These are phyloP conservation scores for Struthio camelus DNA, from an alignment of 2,113 vertebrate species.

Conservation along the genomic window DNA sequence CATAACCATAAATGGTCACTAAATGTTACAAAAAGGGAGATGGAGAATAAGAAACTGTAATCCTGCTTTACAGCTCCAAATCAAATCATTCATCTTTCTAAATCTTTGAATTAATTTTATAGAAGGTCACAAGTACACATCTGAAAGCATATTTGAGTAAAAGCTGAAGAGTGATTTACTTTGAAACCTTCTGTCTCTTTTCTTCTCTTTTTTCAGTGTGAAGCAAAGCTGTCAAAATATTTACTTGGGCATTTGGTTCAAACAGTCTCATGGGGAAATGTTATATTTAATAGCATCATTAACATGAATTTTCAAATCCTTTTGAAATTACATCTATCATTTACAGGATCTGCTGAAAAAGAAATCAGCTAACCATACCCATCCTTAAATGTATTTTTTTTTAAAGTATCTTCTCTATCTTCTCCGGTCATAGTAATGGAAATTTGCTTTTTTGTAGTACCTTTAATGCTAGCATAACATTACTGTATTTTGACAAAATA, in stretches of 20 bases:
- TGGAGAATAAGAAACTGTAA: background rate
- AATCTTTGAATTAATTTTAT: slow-evolving; percentile 29
- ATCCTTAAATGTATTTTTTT: background rate
- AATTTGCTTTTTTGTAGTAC: background rate
- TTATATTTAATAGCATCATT: slow-evolving; percentile 15
- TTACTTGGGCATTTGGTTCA: slow-evolving; percentile 43
- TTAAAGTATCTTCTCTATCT: background rate
- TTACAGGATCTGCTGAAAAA: slow-evolving; percentile 21
- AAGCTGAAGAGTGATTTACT: slow-evolving; percentile 29
- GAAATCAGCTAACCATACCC: background rate
- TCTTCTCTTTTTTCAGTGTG: slow-evolving; percentile 31
- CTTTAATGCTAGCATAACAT: background rate
- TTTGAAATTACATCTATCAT: slow-evolving; percentile 8
- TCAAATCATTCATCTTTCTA: background rate
- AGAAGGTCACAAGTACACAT: slow-evolving; percentile 12
- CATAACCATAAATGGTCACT: slow-evolving; percentile 1
- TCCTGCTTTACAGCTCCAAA: slow-evolving; percentile 7
- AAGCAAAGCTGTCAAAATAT: slow-evolving; percentile 71
- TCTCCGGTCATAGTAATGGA: background rate
- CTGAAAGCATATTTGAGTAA: slow-evolving; percentile 24
- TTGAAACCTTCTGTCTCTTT: slow-evolving; percentile 12
- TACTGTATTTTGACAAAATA: background rate
- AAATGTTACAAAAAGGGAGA: slow-evolving; percentile 2
- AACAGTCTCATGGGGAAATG: background rate
- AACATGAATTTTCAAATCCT: slow-evolving; percentile 11